phyloP scores from a whole-genome alignment of 2,888 invertebrate genomes.

The Mamestra brassicae region DNA sequence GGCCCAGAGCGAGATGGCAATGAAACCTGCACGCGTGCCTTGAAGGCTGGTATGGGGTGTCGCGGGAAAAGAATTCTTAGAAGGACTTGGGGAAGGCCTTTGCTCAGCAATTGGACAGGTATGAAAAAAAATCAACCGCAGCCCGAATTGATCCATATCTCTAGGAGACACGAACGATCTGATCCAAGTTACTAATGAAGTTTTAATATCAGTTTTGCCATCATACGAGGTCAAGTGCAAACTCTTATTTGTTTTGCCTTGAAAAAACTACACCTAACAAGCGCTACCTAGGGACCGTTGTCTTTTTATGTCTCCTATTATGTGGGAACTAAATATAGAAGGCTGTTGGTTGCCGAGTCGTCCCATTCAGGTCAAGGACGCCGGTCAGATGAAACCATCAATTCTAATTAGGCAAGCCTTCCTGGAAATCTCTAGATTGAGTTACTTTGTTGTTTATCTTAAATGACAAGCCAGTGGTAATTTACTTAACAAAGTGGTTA shows the following conservation, averaged over 20 bases:
- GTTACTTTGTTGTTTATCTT: slow-evolving; percentile 12
- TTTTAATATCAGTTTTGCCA: neutral
- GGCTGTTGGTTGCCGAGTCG: slow-evolving; percentile 25
- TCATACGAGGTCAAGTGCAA: neutral
- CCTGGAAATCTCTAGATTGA: slow-evolving; percentile 28
- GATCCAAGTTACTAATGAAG: neutral
- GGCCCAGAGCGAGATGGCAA: no score
- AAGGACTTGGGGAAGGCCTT: no score
- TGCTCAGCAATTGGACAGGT: no score
- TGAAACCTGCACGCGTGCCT: no score
- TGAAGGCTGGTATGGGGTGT: no score
- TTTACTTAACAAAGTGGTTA: slow-evolving; percentile 3
- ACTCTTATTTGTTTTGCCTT: neutral
- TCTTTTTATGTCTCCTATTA: slow-evolving; percentile 37
- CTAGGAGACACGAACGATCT: neutral
- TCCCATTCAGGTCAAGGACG: slow-evolving; percentile 60
- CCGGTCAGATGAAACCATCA: slow-evolving; percentile 38
- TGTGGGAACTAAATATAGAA: slow-evolving; percentile 52
- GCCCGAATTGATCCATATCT: neutral
- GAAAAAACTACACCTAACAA: slow-evolving; percentile 35
- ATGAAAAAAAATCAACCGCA: neutral
- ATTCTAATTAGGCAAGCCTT: slow-evolving; percentile 54
- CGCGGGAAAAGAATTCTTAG: no score
- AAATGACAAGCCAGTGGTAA: neutral
- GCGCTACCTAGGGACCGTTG: slow-evolving; percentile 12